A percentile compares a stretch with the other conserved stretches of the same genome.
phyloP scores from a whole-genome alignment of 1,140 invertebrate genomes.

The Drosophila melanica region DNA sequence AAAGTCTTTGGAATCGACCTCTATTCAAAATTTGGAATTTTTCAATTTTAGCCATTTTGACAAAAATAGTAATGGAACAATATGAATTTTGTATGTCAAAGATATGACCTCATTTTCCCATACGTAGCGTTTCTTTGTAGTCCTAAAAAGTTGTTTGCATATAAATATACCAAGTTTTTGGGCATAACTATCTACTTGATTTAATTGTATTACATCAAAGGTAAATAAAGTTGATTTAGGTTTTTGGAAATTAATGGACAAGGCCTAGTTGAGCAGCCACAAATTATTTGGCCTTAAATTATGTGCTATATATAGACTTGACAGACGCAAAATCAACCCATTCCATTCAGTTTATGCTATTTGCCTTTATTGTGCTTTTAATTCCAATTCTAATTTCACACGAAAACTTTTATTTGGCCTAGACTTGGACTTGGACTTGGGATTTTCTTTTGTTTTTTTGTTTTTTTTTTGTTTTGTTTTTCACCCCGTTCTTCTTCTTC shows the following conservation, averaged over 20 bases:
- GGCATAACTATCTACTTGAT: no score
- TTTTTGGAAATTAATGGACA: neutral
- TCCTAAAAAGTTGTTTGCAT: no score
- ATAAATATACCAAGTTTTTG: no score
- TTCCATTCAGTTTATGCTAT: neutral
- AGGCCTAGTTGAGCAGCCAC: neutral
- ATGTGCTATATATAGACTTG: neutral
- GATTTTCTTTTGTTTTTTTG: conserved; percentile 1
- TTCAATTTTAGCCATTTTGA: no score
- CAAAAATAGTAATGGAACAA: no score
- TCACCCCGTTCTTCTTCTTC: conserved; percentile 2
- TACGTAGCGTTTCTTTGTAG: no score
- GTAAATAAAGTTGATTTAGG: neutral
- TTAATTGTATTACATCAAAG: no score
- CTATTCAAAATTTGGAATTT: no score
- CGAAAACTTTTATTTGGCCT: conserved; percentile 61
- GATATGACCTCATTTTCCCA: no score
- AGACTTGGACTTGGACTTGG: conserved; percentile 13
- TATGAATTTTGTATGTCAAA: no score
- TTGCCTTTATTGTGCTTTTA: conserved; percentile 62
- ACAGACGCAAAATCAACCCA: neutral
- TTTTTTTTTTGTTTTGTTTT: neutral
- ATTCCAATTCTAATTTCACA: conserved; percentile 77
- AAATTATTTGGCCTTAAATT: conserved; percentile 9
- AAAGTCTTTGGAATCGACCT: no score